Base-by-base conservation (phyloP, 30 jellyfish, hydroid and myxozoan species). In the Turritopsis rubra region DNA sequence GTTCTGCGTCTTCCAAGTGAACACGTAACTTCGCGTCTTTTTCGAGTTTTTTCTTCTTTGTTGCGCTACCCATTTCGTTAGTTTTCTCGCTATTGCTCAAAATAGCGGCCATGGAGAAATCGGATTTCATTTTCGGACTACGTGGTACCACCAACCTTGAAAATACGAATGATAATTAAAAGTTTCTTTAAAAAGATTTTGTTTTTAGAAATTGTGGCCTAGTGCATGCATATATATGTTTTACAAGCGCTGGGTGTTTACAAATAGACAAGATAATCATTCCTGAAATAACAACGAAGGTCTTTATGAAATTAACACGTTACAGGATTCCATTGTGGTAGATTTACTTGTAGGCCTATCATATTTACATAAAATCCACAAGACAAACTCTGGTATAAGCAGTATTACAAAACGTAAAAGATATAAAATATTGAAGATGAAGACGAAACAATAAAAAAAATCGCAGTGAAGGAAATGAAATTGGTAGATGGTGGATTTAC, bases 81-180 rank as follows among this genome's bases (percentile, higher is more conserved):
- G 28, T 80, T 77, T 89, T 91, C 28, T 95, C 98, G 28, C 66
- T 72, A 41, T 52, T 53, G 73, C 68, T 90, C 83, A 93, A 84
- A 71, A 93, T 93, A 71, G 96, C 75, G 80, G 99, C 99, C 96
- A 93, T 88, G 21, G 99, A 93, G 79, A 92, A 93, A 71, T 93
- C 99, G 21, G 99, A 93, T 88, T 88, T 93, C 99, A 93, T 93
- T 21, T 28, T 77, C 0, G n/a, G n/a, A n/a, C n/a, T n/a, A n/a
- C n/a, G n/a, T n/a, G n/a, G n/a, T 3, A 41, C 13, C 13, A 13
- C 60, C 60, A 41, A 41, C 60, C 60, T 13, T 41, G 60, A 41
- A 13, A 41, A 41, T 41, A 3, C 60, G 60, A 41, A 41, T 41
- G 13, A n/a, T n/a, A n/a, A n/a, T n/a, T n/a, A n/a, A n/a, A 41